Conservation (phyloP, 92 coral and sea anemone species). For the Epizoanthus ramosus region DNA sequence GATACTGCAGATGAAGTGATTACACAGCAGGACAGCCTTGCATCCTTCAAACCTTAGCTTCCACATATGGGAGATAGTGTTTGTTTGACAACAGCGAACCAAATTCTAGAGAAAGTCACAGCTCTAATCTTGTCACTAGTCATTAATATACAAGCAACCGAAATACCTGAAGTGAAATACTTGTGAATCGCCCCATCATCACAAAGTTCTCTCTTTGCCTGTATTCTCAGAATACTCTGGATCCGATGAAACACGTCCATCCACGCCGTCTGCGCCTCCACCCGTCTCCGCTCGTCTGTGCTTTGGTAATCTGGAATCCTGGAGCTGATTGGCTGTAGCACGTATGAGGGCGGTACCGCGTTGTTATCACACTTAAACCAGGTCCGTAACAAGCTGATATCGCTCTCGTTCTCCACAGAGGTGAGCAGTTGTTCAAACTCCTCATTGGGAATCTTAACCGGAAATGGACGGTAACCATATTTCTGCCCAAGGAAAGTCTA, state of each 20-base stretch:
- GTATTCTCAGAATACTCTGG: constrained; percentile 55
- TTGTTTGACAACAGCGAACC: neutral
- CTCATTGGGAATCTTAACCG: constrained; percentile 44
- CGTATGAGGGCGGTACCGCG: constrained; percentile 61
- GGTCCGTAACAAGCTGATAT: constrained; percentile 32
- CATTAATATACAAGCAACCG: neutral
- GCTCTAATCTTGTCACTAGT: no score
- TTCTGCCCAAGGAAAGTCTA: constrained; percentile 71
- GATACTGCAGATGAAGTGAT: no score
- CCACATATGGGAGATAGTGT: no score
- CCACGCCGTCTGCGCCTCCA: constrained; percentile 54
- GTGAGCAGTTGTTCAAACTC: constrained; percentile 51
- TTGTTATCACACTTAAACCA: constrained; percentile 68
- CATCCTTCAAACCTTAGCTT: no score
- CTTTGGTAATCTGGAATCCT: constrained; percentile 52
- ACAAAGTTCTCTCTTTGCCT: constrained; percentile 36
- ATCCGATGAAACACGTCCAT: constrained; percentile 41
- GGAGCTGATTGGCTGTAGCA: constrained; percentile 69
- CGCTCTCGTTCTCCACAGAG: constrained; percentile 42
- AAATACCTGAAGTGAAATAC: constrained; percentile 73
- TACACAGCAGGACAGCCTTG: no score
- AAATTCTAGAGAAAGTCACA: no score
- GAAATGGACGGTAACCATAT: constrained; percentile 73
- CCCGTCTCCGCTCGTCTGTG: constrained; percentile 39
- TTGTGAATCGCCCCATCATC: constrained; percentile 50